Percentiles rank a stretch among this genome's conserved stretches.
Conservation (phyloP, 2,797 vertebrate species). For the Pitangus sulphuratus region DNA sequence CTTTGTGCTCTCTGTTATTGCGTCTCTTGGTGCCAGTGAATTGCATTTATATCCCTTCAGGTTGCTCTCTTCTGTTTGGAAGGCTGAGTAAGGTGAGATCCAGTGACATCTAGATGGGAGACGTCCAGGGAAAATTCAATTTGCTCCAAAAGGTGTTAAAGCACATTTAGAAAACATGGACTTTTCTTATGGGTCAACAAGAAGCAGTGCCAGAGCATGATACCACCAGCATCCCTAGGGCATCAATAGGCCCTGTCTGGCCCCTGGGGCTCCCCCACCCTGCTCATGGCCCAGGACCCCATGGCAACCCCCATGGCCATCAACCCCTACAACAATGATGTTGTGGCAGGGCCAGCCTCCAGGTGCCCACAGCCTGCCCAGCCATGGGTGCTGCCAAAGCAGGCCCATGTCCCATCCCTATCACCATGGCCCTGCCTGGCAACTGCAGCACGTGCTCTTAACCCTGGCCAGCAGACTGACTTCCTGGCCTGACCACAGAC, state of each 20-base stretch:
- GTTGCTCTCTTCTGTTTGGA: background rate
- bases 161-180: background rate
- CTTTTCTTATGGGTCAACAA: background rate
- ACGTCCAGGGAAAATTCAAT: background rate
- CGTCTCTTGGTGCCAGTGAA: background rate
- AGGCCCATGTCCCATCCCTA: too few relatives aligned
- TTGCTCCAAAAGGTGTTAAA: background rate
- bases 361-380: fast-evolving
- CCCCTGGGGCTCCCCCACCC: background rate
- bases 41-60: background rate
- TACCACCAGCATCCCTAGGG: fast-evolving
- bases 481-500: background rate
- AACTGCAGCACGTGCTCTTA: fast-evolving
- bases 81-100: background rate
- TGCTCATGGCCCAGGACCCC: background rate
- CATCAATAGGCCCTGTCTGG: fast-evolving
- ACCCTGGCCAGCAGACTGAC: background rate
- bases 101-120: background rate
- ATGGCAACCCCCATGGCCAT: background rate
- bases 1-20: background rate
- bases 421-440: background rate
- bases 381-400: background rate
- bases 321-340: background rate
- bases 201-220: background rate
- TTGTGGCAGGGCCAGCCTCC: fast-evolving